Evolutionary conservation across 1,140 invertebrate genomes (phyloP).

Genomic region (Cyclina sinensis): DNA sequence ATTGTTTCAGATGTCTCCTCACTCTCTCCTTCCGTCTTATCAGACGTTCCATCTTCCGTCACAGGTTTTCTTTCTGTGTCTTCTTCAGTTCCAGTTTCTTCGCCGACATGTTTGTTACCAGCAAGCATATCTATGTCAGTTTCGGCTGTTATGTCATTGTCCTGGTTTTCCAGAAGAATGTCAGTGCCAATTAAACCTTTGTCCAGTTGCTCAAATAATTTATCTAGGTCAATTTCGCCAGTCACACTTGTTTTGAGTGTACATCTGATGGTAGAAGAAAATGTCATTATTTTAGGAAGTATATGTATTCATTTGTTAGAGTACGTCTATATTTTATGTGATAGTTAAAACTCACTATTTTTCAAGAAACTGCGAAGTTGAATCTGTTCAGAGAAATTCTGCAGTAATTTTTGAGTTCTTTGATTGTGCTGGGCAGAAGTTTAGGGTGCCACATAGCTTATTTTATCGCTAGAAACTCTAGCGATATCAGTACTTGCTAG

Average conservation of each 20-base stretch:
- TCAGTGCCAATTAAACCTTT: not conserved
- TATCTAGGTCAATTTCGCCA: conserved; percentile 57
- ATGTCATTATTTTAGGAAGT: too few relatives aligned
- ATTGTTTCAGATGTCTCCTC: not conserved
- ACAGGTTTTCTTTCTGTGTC: not conserved
- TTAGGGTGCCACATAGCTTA: too few relatives aligned
- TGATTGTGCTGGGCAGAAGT: too few relatives aligned
- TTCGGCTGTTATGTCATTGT: not conserved
- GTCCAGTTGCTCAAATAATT: conserved; percentile 36
- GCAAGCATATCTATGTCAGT: not conserved
- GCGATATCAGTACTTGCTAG: too few relatives aligned
- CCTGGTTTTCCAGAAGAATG: not conserved
- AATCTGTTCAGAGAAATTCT: too few relatives aligned
- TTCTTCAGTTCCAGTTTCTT: not conserved
- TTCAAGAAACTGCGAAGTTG: too few relatives aligned
- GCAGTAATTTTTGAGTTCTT: too few relatives aligned
- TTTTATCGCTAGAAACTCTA: too few relatives aligned
- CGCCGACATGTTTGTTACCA: not conserved
- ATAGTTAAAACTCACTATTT: too few relatives aligned
- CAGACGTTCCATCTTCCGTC: not conserved
- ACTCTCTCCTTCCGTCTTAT: not conserved
- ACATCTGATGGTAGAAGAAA: conserved; percentile 20
- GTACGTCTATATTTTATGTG: too few relatives aligned
- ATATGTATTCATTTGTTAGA: too few relatives aligned
- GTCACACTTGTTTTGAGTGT: conserved; percentile 56